Evolutionary conservation across 1,140 invertebrate species (phyloP), one percentile per base, ranked within the genome.

Genomic region (Meloidogyne exigua): DNA sequence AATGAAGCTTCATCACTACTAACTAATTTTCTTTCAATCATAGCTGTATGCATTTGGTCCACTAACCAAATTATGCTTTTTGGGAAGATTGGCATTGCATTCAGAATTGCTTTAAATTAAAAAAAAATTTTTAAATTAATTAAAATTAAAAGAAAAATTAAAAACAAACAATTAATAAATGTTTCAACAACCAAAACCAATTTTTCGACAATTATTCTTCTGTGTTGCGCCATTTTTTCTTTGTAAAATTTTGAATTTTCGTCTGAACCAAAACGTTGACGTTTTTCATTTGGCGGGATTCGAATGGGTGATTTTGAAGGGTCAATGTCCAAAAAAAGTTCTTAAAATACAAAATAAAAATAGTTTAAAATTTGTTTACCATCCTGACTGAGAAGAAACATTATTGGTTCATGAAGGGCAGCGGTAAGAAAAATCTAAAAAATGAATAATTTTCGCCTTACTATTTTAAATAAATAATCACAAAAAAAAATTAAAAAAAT

Each of bases 11-110:
- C 89, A 89, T 92, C 87, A 72, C 88, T 79, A 66, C 80, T 83
- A 82, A 90, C 87, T n/a, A 88, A 72, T 74, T 85, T 76, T 66
- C 81, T 81, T 63, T 88, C 87, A 68, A 88, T 88, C 10, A 91
- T 76, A n/a, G 88, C 82, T n/a, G 86, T 83, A 78, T 90, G 89
- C 76, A 92, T 87, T 76, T 91, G 89, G 67, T 89, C 88, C 15
- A 91, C 88, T 0, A 92, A 80, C 90, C 90, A 91, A 4, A 89
- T 87, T 79, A 92, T 85, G 80, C 88, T 90, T 44, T 92, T 91
- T 0, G 96, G 96, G 89, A 99, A 98, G 84, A 93, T 93, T 74
- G 93, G 91, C 89, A 96, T 92, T 87, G 94, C 94, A 78, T 93
- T 92, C 65, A 92, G 90, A 77, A 99, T 79, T 18, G 75, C 82